Evolutionary conservation across 2,797 vertebrate species (phyloP), one percentile per base, ranked within the genome.

Genomic region (Podarcis lilfordi): DNA sequence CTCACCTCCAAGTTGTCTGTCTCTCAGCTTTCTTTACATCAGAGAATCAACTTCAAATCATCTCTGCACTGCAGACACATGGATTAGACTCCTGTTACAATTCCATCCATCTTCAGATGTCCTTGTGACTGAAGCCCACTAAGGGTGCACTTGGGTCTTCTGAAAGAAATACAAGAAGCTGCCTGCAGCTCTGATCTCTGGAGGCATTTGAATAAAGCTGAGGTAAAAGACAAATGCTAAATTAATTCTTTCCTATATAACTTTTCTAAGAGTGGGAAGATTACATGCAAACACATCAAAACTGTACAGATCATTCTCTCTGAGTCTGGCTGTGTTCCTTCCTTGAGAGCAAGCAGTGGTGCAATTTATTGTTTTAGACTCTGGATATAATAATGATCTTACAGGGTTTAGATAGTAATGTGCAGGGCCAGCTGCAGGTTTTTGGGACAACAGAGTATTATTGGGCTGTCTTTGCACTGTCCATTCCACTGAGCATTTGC

Each of bases 1-100:
- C 82, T 10, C 45, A 85, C 88, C 86, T 86, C 89, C 17, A 91
- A 37, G 27, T 66, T 86, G n/a, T 35, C 45, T 78, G 93, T 92
- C 91, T 89, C 55, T 80, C 50, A 75, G 71, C 80, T 86, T 27
- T 66, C 37, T 61, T 79, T 79, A 78, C 8, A 32, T 32, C 68
- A 69, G n/a, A 21, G 77, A 61, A 37, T 2, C 37, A 29, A 43
- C 40, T 45, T 37, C 25, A 79, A 64, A 80, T 35, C 81, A 61
- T 71, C 17, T 71, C 45, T 45, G 50, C 27, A 6, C 19, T 71
- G 59, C 64, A 79, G 81, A 84, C 43, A 88, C 17, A 21, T 25
- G 71, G 61, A 66, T 87, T 45, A 75, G 11, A 43, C 21, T 87
- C 76, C 71, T 40, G 27, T 87, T 87, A 11, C 43, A 82, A 7